Evolutionary conservation across 92 coral and sea anemone species (phyloP), one percentile per base, ranked within the genome.

Genomic region (Paramuricea clavata): DNA sequence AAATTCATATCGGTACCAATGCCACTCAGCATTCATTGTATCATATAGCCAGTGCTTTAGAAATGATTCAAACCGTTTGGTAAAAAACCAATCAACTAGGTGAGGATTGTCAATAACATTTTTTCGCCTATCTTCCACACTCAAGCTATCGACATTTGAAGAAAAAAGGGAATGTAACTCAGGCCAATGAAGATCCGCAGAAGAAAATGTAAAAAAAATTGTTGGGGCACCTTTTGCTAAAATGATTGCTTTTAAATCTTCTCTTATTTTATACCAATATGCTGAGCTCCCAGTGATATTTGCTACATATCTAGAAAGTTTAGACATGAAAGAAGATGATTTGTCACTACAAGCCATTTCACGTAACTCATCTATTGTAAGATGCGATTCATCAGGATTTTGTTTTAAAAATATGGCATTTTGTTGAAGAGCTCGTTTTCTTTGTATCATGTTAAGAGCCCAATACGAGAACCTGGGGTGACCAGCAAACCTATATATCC

Each of bases 251-350:
- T 47, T 47, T 17, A 47, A 47, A 47, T 47, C 54, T 47, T 47
- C 54, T 47, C 54, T 47, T 47, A 47, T 47, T 47, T 87, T 86
- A 60, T 39, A 75, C 54, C 54, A 47, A 47, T 47, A 47, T 47
- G 54, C 54, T 47, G 54, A 47, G 54, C 54, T 47, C 16, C 91
- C 91, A 69, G 78, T 59, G n/a, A n/a, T n/a, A n/a, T n/a, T n/a
- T n/a, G n/a, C n/a, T n/a, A n/a, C n/a, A n/a, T n/a, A n/a, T n/a
- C 31, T 82, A 73, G 65, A 82, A 82, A 31, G 87, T 88, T 62
- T n/a, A n/a, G n/a, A 92, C 91, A 92, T 92, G n/a, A n/a, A 80
- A 79, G 57, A 36, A 68, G 87, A 50, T 23, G 90, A 87, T n/a
- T 19, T 83, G 52, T 88, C 83, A 42, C 34, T 49, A 43, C 74